These are phyloP conservation scores for Rhizoglyphus robini DNA, from an alignment of 1,140 invertebrate genomes.

Conservation along the genomic window DNA sequence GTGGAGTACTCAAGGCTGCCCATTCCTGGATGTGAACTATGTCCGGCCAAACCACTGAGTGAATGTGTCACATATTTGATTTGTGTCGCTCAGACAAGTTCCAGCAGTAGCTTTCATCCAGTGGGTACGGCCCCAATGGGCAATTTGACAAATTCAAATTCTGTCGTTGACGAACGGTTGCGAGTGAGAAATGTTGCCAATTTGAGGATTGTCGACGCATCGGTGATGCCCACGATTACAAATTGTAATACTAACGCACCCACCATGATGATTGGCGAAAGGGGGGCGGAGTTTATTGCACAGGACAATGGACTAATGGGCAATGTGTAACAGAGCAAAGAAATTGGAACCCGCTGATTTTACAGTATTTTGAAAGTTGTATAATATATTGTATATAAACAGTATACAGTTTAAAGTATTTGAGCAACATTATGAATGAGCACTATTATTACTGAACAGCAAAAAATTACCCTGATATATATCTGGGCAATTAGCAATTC, in stretches of 20 bases:
- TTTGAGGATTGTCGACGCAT: constrained; percentile 40
- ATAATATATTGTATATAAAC: no score
- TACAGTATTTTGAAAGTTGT: no score
- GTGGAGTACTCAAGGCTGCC: neutral
- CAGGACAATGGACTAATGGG: constrained; percentile 22
- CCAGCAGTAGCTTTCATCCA: constrained; percentile 60
- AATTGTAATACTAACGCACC: constrained; percentile 66
- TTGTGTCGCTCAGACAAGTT: constrained; percentile 64
- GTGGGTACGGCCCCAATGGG: constrained; percentile 57
- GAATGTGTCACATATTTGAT: constrained; percentile 64
- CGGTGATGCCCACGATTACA: constrained; percentile 43
- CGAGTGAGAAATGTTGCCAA: constrained; percentile 30
- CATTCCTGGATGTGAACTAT: neutral
- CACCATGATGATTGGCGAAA: constrained; percentile 70
- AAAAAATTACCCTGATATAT: no score
- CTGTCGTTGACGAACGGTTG: constrained; percentile 65
- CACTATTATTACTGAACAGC: no score
- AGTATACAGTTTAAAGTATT: no score
- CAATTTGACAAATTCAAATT: constrained; percentile 46
- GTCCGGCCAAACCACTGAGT: constrained; percentile 54
- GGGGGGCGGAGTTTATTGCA: constrained; percentile 63
- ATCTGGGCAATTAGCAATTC: no score
- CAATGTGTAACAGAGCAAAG: no score
- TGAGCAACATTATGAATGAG: no score
- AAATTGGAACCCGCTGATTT: no score